Evolutionary conservation across 1,140 invertebrate species (phyloP), one percentile per base, ranked within the genome.

Genomic region (Plodia interpunctella): DNA sequence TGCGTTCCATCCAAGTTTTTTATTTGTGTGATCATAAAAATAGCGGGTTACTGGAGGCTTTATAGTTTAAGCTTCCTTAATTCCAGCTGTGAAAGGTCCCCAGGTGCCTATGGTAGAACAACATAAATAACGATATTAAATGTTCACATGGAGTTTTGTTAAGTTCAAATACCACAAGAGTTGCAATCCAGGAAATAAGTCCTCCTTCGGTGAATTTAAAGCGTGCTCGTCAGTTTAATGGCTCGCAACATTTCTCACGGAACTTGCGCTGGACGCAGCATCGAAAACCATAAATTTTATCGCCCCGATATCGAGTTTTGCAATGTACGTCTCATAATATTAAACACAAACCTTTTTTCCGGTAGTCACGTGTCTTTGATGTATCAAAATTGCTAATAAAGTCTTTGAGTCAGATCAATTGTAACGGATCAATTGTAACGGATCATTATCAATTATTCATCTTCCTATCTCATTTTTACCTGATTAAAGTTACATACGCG

Each of bases 261-360:
- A 59, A 55, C 60, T 6, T 25, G 21, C 21, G 21, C 21, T 3
- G 21, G 21, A 25, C 21, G 69, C 61, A 60, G 63, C 68, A 63
- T 70, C 71, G 68, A 76, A 68, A 69, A 73, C 63, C 72, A 77
- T 76, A 84, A 72, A 79, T 72, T 78, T 76, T 79, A 82, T 57
- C 69, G 62, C 63, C 35, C 65, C 65, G 65, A 81, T 80, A 81
- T 78, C 72, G 76, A 78, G 72, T 76, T 79, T 74, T 74, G 72
- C 65, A 76, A 79, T 76, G 71, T 76, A 71, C 63, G 50, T 54
- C 55, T 69, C 57, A 62, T 71, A 69, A 78, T 53, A 69, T 70
- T 64, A 66, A 69, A 74, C 66, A 69, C 59, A 52, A 59, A 57
- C 20, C n/a, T 32, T 50, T 50, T 70, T 72, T 67, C 60, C 63